phyloP scores from a whole-genome alignment of 2,113 vertebrate species.

The Cygnus atratus region DNA sequence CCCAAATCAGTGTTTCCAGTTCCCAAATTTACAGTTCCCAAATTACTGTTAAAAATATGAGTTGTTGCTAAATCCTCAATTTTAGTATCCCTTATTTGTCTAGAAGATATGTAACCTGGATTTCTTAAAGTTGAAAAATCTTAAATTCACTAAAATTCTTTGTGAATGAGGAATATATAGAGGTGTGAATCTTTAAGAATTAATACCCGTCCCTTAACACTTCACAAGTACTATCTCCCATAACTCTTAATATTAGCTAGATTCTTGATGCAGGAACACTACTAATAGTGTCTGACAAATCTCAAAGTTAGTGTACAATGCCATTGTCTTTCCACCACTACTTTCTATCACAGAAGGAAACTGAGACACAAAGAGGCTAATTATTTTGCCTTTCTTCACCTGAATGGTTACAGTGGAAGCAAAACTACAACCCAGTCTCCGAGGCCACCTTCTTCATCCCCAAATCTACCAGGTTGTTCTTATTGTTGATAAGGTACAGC shows the following conservation, averaged over 20 bases:
- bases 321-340: neutral
- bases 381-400: neutral
- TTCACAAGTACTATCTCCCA: neutral
- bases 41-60: neutral
- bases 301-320: neutral
- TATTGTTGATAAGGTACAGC: neutral
- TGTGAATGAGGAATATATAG: neutral
- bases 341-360: neutral
- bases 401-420: neutral
- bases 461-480: neutral
- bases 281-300: neutral
- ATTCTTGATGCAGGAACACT: neutral
- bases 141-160: neutral
- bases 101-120: neutral
- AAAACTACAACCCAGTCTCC: neutral
- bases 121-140: neutral
- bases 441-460: neutral
- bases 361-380: neutral
- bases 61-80: neutral
- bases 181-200: neutral
- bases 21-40: too few relatives aligned
- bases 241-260: neutral
- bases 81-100: neutral
- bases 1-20: too few relatives aligned
- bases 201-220: neutral